Evolutionary conservation across 2,797 vertebrate species (phyloP).

Genomic region (Pseudomugil tenellus): DNA sequence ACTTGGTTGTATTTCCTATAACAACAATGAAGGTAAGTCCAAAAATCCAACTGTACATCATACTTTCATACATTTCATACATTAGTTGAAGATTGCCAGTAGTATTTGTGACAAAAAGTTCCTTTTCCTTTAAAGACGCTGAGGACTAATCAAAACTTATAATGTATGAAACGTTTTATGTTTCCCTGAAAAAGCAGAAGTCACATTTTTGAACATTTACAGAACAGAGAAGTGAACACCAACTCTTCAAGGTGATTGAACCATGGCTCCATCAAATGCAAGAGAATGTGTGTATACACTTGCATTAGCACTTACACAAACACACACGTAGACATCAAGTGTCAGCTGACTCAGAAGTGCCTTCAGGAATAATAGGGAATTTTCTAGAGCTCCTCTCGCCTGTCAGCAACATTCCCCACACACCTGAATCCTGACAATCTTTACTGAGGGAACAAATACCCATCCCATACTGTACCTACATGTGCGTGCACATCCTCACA

Average conservation of each 20-base stretch:
- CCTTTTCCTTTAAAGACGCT: background rate
- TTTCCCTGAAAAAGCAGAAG: slow-evolving; percentile 10
- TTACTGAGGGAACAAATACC: slow-evolving; percentile 10
- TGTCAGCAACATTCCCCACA: slow-evolving; percentile 68
- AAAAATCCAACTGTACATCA: background rate
- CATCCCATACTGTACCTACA: slow-evolving; percentile 1
- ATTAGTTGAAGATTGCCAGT: background rate
- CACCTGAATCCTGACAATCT: slow-evolving; percentile 58
- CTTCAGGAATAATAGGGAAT: slow-evolving; percentile 56
- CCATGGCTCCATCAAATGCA: slow-evolving; percentile 30
- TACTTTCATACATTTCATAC: background rate
- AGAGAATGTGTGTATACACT: background rate
- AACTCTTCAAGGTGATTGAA: slow-evolving; percentile 39
- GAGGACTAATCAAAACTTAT: background rate
- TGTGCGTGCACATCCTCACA: background rate
- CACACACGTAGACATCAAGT: slow-evolving; percentile 17
- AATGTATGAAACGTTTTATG: background rate
- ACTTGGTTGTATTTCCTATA: background rate
- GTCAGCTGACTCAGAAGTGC: slow-evolving; percentile 74
- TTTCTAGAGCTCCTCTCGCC: slow-evolving; percentile 41
- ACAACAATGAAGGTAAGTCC: background rate
- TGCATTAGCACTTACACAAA: slow-evolving; percentile 11
- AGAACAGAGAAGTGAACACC: slow-evolving; percentile 18
- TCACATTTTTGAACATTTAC: slow-evolving; percentile 11
- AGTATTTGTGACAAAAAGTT: background rate